Evolutionary conservation across 2,113 vertebrate genomes (phyloP), one percentile per base, ranked within the genome.

Genomic region (Origma solitaria): DNA sequence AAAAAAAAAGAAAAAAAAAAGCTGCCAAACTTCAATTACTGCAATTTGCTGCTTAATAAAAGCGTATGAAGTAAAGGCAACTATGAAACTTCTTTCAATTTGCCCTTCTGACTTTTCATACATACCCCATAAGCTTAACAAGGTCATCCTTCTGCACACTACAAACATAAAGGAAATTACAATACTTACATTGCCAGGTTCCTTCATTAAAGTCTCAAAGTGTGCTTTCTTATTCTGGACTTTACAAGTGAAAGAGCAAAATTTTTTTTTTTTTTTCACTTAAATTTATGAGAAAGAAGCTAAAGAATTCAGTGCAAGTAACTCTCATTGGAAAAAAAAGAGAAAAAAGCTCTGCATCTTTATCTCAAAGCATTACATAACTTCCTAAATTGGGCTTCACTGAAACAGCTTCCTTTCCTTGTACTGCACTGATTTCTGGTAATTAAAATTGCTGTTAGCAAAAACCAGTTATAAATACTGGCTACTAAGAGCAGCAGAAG

Each of bases 11-110:
- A 22, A 89, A 30, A 38, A 31, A 35, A 54, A 97, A 95, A 31
- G 78, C 61, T 82, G 91, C 93, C 96, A 88, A 95, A 94, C 71
- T 94, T 94, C 89, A 93, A 69, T 86, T 94, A 97, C 47, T 91
- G 71, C 54, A 88, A 88, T 80, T 87, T 84, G 70, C 82, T 92
- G 94, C 75, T 95, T 89, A 88, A 75, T 44, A 92, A 90, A 90
- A 81, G 88, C 51, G 42, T 45, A 61, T 45, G 84, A 95, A 94
- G 89, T 94, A 90, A 97, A 94, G 88, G 93, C 93, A 95, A 94
- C 90, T 92, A 72, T 23, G 92, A 90, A 95, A 58, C 76, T 90
- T 76, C 21, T 70, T 96, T 93, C 53, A 58, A 75, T 49, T 95
- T 64, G 70, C 83, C 94, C 87, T 92, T 95, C 47, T 93, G 84